These are phyloP conservation scores for Stigmatopora argus DNA, from an alignment of 2,113 vertebrate genomes.

Conservation along the genomic window DNA sequence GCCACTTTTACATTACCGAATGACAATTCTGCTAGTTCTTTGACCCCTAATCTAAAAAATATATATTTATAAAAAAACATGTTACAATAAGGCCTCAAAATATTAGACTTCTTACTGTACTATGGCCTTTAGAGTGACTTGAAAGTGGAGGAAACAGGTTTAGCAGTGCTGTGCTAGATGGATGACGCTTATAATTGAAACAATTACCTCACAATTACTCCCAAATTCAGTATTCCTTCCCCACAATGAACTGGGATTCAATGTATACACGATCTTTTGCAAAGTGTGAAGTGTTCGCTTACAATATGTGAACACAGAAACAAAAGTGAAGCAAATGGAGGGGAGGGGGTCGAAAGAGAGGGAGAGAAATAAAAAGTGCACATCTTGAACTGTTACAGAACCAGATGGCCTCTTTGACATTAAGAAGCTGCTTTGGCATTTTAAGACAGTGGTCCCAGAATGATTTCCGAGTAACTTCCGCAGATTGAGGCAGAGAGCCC, in stretches of 20 bases:
- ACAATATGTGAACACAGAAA: neutral
- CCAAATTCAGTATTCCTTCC: neutral
- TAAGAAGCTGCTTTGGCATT: slow-evolving; percentile 66
- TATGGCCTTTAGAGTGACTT: neutral
- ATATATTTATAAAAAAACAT: neutral
- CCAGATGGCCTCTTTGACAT: slow-evolving; percentile 72
- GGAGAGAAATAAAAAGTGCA: slow-evolving; percentile 57
- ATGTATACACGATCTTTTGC: neutral
- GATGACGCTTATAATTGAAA: neutral
- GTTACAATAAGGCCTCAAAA: no score
- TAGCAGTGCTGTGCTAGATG: neutral
- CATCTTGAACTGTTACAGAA: slow-evolving; percentile 70
- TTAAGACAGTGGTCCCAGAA: slow-evolving; percentile 63
- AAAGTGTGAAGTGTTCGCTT: neutral
- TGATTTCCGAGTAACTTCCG: slow-evolving; percentile 72
- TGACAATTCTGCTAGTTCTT: no score
- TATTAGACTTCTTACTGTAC: neutral
- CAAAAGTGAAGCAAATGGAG: neutral
- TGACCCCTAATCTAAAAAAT: neutral
- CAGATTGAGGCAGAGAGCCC: slow-evolving; percentile 65
- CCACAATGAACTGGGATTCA: neutral
- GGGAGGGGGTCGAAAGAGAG: slow-evolving; percentile 13
- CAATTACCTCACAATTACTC: neutral
- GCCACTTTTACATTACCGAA: no score
- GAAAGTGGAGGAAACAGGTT: neutral